Evolutionary conservation across 2,888 invertebrate species (phyloP), one percentile per base, ranked within the genome.

Genomic region (Seladonia tumulorum): DNA sequence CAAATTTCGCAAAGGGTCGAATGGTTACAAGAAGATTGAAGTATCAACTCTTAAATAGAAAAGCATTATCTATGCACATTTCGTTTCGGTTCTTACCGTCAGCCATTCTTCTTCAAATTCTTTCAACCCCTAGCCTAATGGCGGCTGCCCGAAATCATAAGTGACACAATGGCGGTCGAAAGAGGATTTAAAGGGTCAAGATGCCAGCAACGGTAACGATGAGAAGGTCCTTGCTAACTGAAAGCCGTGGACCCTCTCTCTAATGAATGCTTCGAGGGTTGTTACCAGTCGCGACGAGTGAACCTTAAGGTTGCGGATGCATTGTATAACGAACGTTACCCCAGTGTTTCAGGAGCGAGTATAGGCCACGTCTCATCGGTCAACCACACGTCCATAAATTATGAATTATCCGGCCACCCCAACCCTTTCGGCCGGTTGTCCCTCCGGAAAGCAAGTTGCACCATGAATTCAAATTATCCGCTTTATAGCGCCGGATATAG

Each of bases 401-500:
- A 92, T 89, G 77, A 93, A 92, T 91, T 90, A 90, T 89, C 81
- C 85, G 49, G 82, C 76, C 70, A 57, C 79, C 82, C 86, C 87
- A 91, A 85, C 90, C 87, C 89, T 84, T 80, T 79, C 85, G 76
- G 82, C 75, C 85, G 89, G 91, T 84, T 89, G 91, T 92, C 92
- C 92, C 92, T 90, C 90, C 79, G 92, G 91, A 93, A 93, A 93
- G 89, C 92, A 93, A 91, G 91, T 90, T 87, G 89, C 87, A 87
- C 90, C 92, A 90, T 93, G 93, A 93, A 94, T 93, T 88, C 89
- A 92, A 92, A 94, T 94, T 93, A 92, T 86, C 89, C 83, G 84
- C 83, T 90, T 91, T 86, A 88, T 90, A 90, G 83, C 77, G 74
- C 25, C 63, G 10, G 60, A 82, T 75, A 75, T 80, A 76, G 76